A percentile compares a stretch with the other conserved stretches of the same genome.
phyloP scores from a whole-genome alignment of 2,113 vertebrate genomes.

The Lophochroa leadbeateri region DNA sequence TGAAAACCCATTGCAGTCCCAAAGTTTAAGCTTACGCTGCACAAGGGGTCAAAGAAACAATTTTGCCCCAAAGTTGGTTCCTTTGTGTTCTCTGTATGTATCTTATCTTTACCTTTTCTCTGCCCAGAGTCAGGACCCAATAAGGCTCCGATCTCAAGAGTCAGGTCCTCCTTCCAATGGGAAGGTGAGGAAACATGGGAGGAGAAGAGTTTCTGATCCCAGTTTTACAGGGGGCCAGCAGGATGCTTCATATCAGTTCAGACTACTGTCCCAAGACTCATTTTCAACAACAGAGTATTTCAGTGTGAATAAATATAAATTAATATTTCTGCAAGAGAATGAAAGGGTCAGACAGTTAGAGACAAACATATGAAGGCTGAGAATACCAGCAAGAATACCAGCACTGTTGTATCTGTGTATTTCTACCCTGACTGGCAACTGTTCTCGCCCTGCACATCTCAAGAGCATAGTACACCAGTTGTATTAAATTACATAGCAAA shows the following conservation, averaged over 20 bases:
- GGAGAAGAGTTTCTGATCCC: not conserved
- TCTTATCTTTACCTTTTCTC: not conserved
- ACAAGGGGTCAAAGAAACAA: not conserved
- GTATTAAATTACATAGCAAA: constrained; percentile 60
- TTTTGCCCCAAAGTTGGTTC: accelerated
- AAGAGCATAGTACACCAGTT: constrained; percentile 32
- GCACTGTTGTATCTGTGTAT: not conserved
- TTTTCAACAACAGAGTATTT: not conserved
- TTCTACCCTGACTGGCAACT: not conserved
- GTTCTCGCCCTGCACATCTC: not conserved
- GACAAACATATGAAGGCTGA: not conserved
- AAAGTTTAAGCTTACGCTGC: not conserved
- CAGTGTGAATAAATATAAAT: not conserved
- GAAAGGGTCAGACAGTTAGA: not conserved
- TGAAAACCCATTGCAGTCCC: not conserved
- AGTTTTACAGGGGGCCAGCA: accelerated
- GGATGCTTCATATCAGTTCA: not conserved
- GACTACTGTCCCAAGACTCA: not conserved
- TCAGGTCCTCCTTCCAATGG: not conserved
- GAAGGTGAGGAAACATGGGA: not conserved
- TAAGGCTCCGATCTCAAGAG: not conserved
- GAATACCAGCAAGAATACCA: not conserved
- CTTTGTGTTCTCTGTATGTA: not conserved
- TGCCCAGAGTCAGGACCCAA: not conserved
- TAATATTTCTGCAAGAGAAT: not conserved